Evolutionary conservation across 2,113 vertebrate species (phyloP).

Genomic region (Myxocyprinus asiaticus): DNA sequence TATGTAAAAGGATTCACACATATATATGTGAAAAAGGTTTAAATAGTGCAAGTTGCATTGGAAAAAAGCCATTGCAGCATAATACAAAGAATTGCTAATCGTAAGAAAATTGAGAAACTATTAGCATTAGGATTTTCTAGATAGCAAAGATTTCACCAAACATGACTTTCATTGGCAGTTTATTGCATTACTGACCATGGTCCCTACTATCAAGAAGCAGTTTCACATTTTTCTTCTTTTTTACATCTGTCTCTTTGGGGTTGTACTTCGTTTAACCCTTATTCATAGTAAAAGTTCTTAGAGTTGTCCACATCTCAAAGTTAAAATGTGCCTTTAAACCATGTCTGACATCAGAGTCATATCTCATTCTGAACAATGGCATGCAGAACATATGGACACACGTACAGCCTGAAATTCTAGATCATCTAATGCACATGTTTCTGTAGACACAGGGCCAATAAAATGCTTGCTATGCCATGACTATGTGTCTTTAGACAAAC

Average conservation of each 20-base stretch:
- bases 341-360: not conserved
- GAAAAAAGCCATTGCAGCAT: no score
- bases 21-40: no score
- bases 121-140: no score
- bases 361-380: slow-evolving; percentile 5
- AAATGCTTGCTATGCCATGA: no score
- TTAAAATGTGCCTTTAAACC: slow-evolving; percentile 14
- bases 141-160: not conserved
- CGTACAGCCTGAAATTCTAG: not conserved
- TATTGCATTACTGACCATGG: not conserved
- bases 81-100: no score
- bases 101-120: no score
- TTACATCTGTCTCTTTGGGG: not conserved
- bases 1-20: no score
- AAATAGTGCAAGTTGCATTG: no score
- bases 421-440: slow-evolving; percentile 5
- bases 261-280: not conserved
- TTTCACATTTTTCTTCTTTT: not conserved
- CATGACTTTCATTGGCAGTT: not conserved
- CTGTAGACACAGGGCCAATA: no score
- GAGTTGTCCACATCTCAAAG: slow-evolving; percentile 11
- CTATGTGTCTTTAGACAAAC: no score
- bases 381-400: not conserved
- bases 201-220: not conserved
- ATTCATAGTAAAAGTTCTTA: not conserved